phyloP scores from a whole-genome alignment of 2,797 vertebrate species.

The Sebastes elongatus region DNA sequence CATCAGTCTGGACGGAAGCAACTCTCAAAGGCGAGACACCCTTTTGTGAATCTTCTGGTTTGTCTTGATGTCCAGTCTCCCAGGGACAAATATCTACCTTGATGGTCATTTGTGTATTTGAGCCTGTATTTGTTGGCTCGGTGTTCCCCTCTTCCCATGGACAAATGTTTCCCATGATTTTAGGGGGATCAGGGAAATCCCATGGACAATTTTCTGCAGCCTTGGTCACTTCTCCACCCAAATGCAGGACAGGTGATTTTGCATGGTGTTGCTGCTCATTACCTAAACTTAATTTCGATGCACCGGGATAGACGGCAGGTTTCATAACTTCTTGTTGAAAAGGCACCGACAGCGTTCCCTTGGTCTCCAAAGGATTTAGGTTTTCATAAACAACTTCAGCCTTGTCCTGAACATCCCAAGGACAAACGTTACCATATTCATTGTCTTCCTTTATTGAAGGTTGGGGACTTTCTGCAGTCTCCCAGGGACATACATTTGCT shows the following conservation, averaged over 20 bases:
- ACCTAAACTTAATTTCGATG: constrained; percentile 4
- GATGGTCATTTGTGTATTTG: constrained; percentile 44
- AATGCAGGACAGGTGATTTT: constrained; percentile 10
- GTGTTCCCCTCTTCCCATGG: constrained; percentile 58
- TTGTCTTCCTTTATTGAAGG: constrained; percentile 60
- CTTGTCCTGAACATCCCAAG: constrained; percentile 66
- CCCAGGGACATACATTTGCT: constrained; percentile 74
- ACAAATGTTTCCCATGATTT: constrained; percentile 52
- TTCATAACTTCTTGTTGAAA: constrained; percentile 40
- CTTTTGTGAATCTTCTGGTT: constrained; percentile 23
- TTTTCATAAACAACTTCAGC: constrained; percentile 74
- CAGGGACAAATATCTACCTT: constrained; percentile 61
- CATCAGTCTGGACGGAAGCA: constrained; percentile 16
- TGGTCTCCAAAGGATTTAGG: constrained; percentile 38
- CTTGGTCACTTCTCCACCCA: constrained; percentile 45
- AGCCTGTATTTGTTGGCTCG: constrained; percentile 10
- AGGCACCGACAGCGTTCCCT: constrained; percentile 38
- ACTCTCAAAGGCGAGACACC: neutral
- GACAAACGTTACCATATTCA: constrained; percentile 54
- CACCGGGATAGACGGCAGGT: constrained; percentile 38
- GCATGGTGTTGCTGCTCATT: constrained; percentile 17
- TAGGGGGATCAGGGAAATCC: constrained; percentile 80
- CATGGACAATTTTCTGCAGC: constrained; percentile 78
- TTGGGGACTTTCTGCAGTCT: constrained; percentile 46
- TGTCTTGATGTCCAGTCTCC: constrained; percentile 57